phyloP scores from a whole-genome alignment of 2,888 invertebrate genomes.

The Apamea anceps region DNA sequence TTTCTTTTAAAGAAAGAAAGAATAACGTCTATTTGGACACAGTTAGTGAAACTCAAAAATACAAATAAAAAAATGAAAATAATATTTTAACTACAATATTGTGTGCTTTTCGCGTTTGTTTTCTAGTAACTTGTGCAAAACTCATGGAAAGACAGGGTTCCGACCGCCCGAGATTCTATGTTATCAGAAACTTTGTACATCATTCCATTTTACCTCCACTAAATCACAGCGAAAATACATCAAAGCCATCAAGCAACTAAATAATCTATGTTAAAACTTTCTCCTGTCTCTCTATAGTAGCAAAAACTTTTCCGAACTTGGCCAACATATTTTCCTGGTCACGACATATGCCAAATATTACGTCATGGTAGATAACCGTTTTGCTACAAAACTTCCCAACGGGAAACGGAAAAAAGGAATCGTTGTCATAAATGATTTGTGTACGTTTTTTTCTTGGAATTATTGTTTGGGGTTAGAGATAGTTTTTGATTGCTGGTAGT shows the following conservation, averaged over 20 bases:
- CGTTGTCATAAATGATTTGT: conserved; percentile 26
- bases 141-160: neutral
- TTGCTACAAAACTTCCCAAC: conserved; percentile 46
- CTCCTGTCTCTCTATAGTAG: conserved; percentile 37
- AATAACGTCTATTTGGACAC: no score
- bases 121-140: neutral
- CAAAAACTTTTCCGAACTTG: conserved; percentile 53
- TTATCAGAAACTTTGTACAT: neutral
- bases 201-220: neutral
- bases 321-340: conserved; percentile 62
- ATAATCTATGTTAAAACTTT: conserved; percentile 59
- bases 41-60: no score
- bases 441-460: conserved; percentile 17
- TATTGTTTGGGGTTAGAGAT: conserved; percentile 13
- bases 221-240: conserved; percentile 39
- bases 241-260: conserved; percentile 47
- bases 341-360: conserved; percentile 65
- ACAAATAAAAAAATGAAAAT: no score
- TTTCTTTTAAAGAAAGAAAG: no score
- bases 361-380: conserved; percentile 47
- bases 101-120: neutral
- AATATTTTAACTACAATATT: no score
- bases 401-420: conserved; percentile 44
- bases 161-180: no score
- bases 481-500: conserved; percentile 6